Evolutionary conservation across 2,113 vertebrate genomes (phyloP).

Genomic region (Zosterops lateralis): DNA sequence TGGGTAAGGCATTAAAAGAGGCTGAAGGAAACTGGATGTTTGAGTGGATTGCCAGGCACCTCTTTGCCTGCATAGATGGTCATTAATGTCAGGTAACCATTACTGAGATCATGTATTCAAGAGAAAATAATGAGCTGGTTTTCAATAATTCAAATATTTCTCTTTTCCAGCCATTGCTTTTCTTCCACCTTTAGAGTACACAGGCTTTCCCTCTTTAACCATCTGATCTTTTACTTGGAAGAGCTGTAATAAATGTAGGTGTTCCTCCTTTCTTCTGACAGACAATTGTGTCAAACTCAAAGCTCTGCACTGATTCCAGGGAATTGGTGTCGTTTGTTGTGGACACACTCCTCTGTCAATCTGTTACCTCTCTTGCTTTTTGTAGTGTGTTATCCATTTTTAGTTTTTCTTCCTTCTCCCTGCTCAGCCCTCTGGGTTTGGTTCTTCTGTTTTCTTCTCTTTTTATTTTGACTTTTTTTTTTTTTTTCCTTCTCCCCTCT

Average conservation of each 20-base stretch:
- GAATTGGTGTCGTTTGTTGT: not conserved
- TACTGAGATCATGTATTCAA: not conserved
- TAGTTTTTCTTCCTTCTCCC: accelerated
- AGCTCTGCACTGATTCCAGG: not conserved
- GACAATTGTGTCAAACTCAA: not conserved
- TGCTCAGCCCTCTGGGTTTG: accelerated
- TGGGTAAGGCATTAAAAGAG: not conserved
- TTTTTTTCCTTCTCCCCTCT: not conserved
- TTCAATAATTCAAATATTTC: not conserved
- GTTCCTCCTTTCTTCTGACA: not conserved
- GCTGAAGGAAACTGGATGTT: not conserved
- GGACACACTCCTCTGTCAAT: not conserved
- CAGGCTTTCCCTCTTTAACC: not conserved
- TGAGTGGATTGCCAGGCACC: not conserved
- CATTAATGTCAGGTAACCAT: not conserved
- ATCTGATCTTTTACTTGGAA: not conserved
- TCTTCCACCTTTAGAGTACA: not conserved
- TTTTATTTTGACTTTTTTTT: not conserved
- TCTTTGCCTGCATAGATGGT: not conserved
- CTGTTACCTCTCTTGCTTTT: not conserved
- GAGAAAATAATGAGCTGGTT: not conserved
- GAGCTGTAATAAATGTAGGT: not conserved
- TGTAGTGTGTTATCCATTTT: not conserved
- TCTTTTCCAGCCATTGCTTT: not conserved
- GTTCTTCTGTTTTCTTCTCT: not conserved